These are phyloP conservation scores for Tauraco erythrolophus DNA, from an alignment of 2,113 vertebrate genomes.

Conservation along the genomic window DNA sequence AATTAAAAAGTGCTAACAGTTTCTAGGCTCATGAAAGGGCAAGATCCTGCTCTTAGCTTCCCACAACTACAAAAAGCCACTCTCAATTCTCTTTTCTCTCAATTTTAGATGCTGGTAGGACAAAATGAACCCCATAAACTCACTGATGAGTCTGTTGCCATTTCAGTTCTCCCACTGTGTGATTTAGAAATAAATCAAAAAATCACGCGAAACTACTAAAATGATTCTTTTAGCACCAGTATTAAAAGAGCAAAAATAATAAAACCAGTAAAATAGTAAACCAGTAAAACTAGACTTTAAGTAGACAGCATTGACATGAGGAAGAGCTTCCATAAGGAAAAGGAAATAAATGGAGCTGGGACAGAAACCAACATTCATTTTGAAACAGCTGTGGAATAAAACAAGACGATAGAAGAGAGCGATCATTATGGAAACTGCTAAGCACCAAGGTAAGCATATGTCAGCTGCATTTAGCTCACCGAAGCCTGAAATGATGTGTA, in stretches of 20 bases:
- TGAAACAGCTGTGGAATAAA: background rate
- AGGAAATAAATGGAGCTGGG: background rate
- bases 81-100: background rate
- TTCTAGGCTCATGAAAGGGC: background rate
- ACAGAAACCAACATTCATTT: background rate
- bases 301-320: background rate
- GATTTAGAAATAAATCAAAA: background rate
- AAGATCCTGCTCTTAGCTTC: background rate
- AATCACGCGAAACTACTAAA: background rate
- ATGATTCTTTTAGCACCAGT: background rate
- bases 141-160: background rate
- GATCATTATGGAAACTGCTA: background rate
- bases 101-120: background rate
- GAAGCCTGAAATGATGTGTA: background rate
- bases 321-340: background rate
- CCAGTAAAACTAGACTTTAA: background rate
- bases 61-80: background rate
- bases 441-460: background rate
- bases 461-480: background rate
- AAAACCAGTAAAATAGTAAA: background rate
- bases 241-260: background rate
- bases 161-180: background rate
- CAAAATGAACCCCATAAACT: background rate
- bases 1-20: background rate
- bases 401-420: background rate